phyloP scores from a whole-genome alignment of 1,140 invertebrate genomes.

The Berghia stephanieae region DNA sequence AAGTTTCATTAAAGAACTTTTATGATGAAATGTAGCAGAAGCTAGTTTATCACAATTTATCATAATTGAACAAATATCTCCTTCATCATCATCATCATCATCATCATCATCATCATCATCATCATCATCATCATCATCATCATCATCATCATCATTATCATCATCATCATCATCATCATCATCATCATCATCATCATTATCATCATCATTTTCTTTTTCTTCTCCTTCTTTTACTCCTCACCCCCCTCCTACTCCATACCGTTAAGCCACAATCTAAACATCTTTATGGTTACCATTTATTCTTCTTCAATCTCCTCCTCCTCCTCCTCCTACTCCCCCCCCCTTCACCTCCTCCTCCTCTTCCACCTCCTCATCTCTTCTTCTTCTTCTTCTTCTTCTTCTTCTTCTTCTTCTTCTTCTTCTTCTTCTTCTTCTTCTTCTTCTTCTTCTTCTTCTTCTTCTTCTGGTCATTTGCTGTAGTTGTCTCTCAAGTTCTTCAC shows the following conservation, averaged over 20 bases:
- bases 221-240: slow-evolving; percentile 7
- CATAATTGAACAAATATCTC: not conserved
- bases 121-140: too few species aligned
- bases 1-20: too few species aligned
- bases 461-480: not conserved
- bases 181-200: too few species aligned
- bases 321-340: not conserved
- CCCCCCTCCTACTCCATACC: not conserved
- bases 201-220: slow-evolving; percentile 15
- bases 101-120: too few species aligned
- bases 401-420: not conserved
- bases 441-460: not conserved
- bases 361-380: not conserved
- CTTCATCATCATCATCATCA: too few species aligned
- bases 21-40: too few species aligned
- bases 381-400: not conserved
- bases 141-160: not conserved
- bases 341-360: not conserved
- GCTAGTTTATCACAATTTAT: too few species aligned
- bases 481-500: not conserved
- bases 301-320: not conserved
- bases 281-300: not conserved
- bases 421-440: not conserved
- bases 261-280: not conserved
- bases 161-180: too few species aligned